Percentiles rank a stretch among this genome's conserved stretches.
phyloP scores from a whole-genome alignment of 2,888 invertebrate genomes.

The Pyrrhosoma nymphula region DNA sequence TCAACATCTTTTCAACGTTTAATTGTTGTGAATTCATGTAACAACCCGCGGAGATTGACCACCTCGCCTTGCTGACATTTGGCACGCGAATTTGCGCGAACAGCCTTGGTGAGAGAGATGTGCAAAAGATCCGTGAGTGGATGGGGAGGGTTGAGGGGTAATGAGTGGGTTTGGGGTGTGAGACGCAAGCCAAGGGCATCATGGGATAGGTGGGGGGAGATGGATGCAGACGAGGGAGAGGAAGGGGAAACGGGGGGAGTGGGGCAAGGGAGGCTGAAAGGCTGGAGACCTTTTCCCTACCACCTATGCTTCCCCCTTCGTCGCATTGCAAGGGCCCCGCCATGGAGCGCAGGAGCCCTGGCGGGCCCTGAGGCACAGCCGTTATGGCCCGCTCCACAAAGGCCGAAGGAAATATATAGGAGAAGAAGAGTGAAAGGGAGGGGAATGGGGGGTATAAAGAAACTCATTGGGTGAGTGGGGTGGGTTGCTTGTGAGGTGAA shows the following conservation, averaged over 20 bases:
- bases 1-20: no score
- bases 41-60: no score
- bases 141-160: neutral
- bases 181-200: neutral
- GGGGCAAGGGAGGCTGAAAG: no score
- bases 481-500: constrained; percentile 70
- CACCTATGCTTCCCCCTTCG: neutral
- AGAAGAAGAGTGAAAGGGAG: constrained; percentile 38
- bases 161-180: neutral
- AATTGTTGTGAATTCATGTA: no score
- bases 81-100: neutral
- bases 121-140: no score
- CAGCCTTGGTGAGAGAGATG: neutral
- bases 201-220: neutral
- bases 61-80: neutral
- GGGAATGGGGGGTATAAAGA: constrained; percentile 1
- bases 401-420: constrained; percentile 35
- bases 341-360: neutral
- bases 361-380: constrained; percentile 67
- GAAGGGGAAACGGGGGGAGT: neutral
- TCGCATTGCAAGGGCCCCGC: neutral
- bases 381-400: constrained; percentile 64
- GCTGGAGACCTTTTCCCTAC: neutral
- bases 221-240: neutral
- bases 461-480: neutral